Conservation (phyloP, 2,113 vertebrate genomes). For the Nycticryphes semicollaris region DNA sequence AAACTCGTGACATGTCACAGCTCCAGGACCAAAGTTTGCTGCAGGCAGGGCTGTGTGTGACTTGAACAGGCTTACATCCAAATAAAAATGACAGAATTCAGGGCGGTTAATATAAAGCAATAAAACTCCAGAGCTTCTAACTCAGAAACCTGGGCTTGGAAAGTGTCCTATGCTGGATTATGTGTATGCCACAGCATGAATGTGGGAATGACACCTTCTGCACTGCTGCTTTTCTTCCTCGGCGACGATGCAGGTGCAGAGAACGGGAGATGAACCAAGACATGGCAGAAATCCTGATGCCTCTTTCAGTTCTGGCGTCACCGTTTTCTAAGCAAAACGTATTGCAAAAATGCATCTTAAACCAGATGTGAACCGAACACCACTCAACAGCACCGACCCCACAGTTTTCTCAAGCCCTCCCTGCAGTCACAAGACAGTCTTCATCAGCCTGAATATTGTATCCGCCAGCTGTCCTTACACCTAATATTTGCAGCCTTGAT, state of each 20-base stretch:
- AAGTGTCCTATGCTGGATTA: not conserved
- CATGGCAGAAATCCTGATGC: not conserved
- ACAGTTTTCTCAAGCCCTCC: not conserved
- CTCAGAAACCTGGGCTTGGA: not conserved
- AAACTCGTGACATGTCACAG: not conserved
- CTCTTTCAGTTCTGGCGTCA: not conserved
- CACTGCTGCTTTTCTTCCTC: not conserved
- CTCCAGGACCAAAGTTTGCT: not conserved
- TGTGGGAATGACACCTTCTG: fast-evolving
- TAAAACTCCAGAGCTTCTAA: not conserved
- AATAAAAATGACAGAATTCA: not conserved
- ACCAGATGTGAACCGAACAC: not conserved
- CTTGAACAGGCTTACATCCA: not conserved
- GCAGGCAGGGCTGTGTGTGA: not conserved
- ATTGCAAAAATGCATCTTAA: not conserved
- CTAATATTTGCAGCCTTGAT: not conserved
- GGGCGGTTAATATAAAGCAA: not conserved
- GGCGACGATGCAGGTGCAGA: fast-evolving
- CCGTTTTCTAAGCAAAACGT: not conserved
- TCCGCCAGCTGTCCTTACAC: not conserved
- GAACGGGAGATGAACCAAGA: not conserved
- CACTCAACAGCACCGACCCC: not conserved
- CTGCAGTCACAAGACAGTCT: not conserved
- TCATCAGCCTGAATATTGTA: not conserved
- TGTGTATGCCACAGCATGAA: fast-evolving